A percentile compares a stretch with the other conserved stretches of the same genome.
Conservation (phyloP, 2,113 vertebrate species). For the Eclectus roratus region DNA sequence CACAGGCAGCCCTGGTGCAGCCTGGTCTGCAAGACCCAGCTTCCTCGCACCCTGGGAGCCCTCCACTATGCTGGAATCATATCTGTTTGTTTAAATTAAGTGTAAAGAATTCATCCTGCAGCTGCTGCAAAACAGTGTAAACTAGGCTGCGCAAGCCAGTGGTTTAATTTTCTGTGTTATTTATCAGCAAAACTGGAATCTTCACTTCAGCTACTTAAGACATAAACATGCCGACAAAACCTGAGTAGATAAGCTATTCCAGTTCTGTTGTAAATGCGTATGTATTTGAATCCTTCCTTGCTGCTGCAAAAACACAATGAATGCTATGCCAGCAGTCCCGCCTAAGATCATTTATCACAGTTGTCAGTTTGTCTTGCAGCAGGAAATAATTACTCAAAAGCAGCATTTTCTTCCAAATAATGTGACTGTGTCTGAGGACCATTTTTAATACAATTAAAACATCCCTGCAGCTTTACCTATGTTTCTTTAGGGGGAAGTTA, state of each 20-base stretch:
- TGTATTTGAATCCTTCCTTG: not conserved
- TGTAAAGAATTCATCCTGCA: not conserved
- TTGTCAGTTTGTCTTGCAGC: not conserved
- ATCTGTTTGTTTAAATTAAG: not conserved
- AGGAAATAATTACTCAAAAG: not conserved
- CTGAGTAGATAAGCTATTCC: not conserved
- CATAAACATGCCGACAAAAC: not conserved
- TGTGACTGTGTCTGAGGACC: not conserved
- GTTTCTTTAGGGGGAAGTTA: not conserved
- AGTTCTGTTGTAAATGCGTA: not conserved
- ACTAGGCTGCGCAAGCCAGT: not conserved
- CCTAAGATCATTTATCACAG: not conserved
- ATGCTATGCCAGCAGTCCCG: not conserved
- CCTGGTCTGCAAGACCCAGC: not conserved
- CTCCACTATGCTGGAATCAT: not conserved
- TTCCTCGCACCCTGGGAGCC: not conserved
- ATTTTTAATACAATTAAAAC: not conserved
- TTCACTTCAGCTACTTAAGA: not conserved
- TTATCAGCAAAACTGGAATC: conserved; percentile 18
- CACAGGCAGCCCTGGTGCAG: not conserved
- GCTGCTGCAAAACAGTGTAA: not conserved
- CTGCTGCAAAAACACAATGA: not conserved
- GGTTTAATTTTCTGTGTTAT: not conserved
- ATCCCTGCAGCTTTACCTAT: not conserved
- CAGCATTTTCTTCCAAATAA: not conserved